Base-by-base conservation (phyloP, 2,888 invertebrate species). In the Candidula unifasciata region DNA sequence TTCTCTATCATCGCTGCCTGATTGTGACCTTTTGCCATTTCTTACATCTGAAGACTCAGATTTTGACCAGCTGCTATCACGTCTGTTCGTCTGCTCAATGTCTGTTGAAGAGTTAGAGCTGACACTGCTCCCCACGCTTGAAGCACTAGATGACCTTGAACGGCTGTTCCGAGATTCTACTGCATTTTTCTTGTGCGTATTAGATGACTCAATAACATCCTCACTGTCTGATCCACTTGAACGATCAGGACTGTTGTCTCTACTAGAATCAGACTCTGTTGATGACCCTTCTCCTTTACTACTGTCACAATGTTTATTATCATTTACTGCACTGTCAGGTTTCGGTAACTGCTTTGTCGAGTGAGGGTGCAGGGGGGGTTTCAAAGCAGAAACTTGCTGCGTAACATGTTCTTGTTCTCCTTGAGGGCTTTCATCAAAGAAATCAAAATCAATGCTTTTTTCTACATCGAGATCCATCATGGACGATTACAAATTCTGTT, bases 361-460 rank as follows among this genome's bases (percentile, higher is more conserved):
- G 52, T 60, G 71, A 57, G 78, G 81, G 24, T 68, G 74, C 21
- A 81, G 77, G 24, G 86, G 85, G 33, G 85, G 82, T 57, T 85
- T 86, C 80, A 78, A 69, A 8, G 71, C 76, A 74, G 74, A 52
- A 44, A 80, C 54, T 69, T 68, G 80, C 71, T 73, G 64, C 35
- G 84, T 77, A 54, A 73, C 37, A 83, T 82, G 33, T 85, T 68
- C 35, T 27, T 52, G n/a, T 18, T 71, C 21, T 54, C 82, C 78
- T 81, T 52, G 27, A 18, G 89, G 86, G 21, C 89, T 88, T 57
- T 89, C 88, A 35, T 89, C 90, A 77, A 91, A 91, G 80, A 91
- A 91, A 82, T 90, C 90, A 87, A 90, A 91, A 85, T 91, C 91
- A 33, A 83, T 52, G 35, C 78, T 78, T 69, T 83, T 78, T 33